Evolutionary conservation across 2,888 invertebrate genomes (phyloP).

Genomic region (Trichogramma dendrolimi): DNA sequence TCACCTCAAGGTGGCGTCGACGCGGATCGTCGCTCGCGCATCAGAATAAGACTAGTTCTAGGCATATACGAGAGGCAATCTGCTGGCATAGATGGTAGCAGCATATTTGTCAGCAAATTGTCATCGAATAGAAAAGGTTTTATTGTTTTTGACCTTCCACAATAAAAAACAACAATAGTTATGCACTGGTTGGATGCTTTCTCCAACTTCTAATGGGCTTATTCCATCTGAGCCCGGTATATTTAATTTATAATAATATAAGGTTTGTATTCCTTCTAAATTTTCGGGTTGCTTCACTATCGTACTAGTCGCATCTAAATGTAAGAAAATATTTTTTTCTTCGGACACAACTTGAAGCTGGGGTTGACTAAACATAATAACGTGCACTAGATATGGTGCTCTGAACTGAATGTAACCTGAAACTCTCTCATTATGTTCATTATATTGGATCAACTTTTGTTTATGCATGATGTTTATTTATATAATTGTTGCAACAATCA

Average conservation of each 20-base stretch:
- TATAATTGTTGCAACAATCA: too few species aligned
- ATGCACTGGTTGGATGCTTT: neutral
- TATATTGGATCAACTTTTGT: too few species aligned
- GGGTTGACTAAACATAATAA: neutral
- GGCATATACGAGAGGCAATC: too few species aligned
- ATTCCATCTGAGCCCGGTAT: neutral
- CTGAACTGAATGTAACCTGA: neutral
- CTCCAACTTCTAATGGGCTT: neutral
- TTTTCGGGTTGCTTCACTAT: neutral
- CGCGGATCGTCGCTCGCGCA: too few species aligned
- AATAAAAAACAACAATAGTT: too few species aligned
- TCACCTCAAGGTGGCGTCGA: too few species aligned
- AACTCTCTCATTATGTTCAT: neutral
- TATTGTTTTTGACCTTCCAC: too few species aligned
- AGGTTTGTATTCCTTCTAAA: neutral
- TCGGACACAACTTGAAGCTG: neutral
- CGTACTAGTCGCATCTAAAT: conserved; percentile 1
- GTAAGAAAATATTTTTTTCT: neutral
- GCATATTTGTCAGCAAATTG: too few species aligned
- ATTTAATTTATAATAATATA: neutral
- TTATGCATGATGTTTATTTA: too few species aligned
- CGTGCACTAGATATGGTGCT: neutral
- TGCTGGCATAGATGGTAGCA: too few species aligned
- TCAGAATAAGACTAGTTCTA: too few species aligned
- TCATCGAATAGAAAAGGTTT: too few species aligned